A percentile compares a stretch with the other conserved stretches of the same genome.
phyloP scores from a whole-genome alignment of 2,797 vertebrate species.

The Lepilemur septentrionalis region DNA sequence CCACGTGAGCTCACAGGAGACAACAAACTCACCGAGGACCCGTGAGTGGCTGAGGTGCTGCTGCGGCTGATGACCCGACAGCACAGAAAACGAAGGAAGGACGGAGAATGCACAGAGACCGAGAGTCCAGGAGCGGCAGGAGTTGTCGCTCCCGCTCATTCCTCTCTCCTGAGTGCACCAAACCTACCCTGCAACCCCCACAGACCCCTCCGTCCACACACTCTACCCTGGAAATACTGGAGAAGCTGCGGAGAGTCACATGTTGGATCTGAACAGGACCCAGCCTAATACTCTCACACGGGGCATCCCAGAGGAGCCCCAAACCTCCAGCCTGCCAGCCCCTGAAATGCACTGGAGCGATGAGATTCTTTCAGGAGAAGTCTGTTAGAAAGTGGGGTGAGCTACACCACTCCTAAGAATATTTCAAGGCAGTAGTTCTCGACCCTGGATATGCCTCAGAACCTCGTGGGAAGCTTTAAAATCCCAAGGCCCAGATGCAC shows the following conservation, averaged over 20 bases:
- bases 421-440: not conserved
- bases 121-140: not conserved
- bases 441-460: not conserved
- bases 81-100: not conserved
- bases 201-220: too few species aligned
- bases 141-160: not conserved
- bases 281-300: not conserved
- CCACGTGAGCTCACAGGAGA: not conserved
- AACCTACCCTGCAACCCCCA: not conserved
- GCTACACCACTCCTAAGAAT: not conserved
- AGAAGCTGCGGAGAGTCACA: not conserved
- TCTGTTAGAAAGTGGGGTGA: not conserved
- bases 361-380: not conserved
- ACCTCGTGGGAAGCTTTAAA: not conserved
- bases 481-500: not conserved
- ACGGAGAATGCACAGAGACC: not conserved
- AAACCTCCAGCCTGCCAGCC: not conserved
- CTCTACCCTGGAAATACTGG: not conserved
- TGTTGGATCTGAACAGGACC: not conserved
- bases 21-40: not conserved
- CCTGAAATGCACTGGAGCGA: not conserved
- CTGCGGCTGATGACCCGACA: not conserved
- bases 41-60: too few species aligned
- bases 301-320: not conserved
- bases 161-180: not conserved